phyloP scores from a whole-genome alignment of 2,113 vertebrate species.

The Budorcas taxicolor region DNA sequence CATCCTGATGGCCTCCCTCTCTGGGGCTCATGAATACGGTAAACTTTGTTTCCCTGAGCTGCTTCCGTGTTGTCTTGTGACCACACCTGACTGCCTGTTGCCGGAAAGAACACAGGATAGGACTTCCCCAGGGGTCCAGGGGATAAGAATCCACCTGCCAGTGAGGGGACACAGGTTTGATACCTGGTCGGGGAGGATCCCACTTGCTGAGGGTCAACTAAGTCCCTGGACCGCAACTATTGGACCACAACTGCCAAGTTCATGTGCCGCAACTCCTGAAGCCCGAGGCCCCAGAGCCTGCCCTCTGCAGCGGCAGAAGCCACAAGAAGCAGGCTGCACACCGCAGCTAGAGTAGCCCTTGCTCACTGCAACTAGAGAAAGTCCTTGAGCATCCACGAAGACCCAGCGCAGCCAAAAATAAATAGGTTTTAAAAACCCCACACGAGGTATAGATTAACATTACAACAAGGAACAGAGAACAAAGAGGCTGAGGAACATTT shows the following conservation, averaged over 20 bases:
- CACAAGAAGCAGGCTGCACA: neutral
- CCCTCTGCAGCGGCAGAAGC: accelerated
- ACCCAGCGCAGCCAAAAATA: neutral
- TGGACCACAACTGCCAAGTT: neutral
- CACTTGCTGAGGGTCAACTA: neutral
- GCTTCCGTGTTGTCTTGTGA: neutral
- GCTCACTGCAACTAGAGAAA: neutral
- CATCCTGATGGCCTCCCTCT: neutral
- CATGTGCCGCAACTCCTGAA: neutral
- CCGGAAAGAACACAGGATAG: neutral
- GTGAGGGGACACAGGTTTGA: neutral
- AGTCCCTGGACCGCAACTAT: neutral
- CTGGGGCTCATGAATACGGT: neutral
- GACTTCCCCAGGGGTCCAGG: neutral
- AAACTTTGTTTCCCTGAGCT: neutral
- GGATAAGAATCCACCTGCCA: neutral
- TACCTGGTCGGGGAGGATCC: neutral
- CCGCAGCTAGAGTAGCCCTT: neutral
- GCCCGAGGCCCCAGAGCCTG: neutral
- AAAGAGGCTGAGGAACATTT: neutral
- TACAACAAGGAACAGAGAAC: neutral
- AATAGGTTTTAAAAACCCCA: neutral
- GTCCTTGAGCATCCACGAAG: neutral
- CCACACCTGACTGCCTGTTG: neutral
- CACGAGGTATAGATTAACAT: neutral